These are phyloP conservation scores for Lottia scabra DNA, from an alignment of 2,888 invertebrate species.

Conservation along the genomic window DNA sequence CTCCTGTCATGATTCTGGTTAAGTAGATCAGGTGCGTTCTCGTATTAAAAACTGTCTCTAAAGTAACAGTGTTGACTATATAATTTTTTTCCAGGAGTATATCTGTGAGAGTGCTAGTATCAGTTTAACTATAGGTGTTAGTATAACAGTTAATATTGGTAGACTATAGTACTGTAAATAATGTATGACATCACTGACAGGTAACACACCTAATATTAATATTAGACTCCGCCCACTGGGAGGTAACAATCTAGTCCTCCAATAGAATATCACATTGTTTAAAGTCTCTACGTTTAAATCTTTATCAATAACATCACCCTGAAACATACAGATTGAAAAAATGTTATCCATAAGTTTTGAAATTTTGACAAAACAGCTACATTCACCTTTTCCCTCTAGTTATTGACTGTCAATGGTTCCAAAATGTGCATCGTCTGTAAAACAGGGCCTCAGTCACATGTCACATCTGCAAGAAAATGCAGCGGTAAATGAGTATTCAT, in stretches of 20 bases:
- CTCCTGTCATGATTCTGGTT: too few species aligned
- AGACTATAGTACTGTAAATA: conserved; percentile 65
- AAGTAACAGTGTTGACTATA: too few species aligned
- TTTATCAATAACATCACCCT: conserved; percentile 52
- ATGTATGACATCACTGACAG: conserved; percentile 56
- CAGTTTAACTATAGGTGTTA: conserved; percentile 59
- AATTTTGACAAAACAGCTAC: too few species aligned
- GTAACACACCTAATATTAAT: conserved; percentile 52
- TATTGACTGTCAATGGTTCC: too few species aligned
- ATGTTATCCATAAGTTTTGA: too few species aligned
- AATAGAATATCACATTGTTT: conserved; percentile 51
- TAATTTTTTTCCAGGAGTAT: conserved; percentile 27
- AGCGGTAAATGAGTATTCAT: too few species aligned
- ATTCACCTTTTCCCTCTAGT: too few species aligned
- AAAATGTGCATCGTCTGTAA: too few species aligned
- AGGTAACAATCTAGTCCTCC: conserved; percentile 57
- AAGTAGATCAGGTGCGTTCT: too few species aligned
- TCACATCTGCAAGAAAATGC: too few species aligned
- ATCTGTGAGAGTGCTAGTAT: conserved; percentile 50
- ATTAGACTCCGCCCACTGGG: conserved; percentile 53
- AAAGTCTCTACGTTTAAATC: conserved; percentile 44
- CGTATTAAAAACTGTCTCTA: too few species aligned
- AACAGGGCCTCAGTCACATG: too few species aligned
- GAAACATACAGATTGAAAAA: conserved; percentile 20
- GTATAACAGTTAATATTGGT: conserved; percentile 57